Base-by-base conservation (phyloP, 2,113 vertebrate genomes). In the Glareola pratincola region DNA sequence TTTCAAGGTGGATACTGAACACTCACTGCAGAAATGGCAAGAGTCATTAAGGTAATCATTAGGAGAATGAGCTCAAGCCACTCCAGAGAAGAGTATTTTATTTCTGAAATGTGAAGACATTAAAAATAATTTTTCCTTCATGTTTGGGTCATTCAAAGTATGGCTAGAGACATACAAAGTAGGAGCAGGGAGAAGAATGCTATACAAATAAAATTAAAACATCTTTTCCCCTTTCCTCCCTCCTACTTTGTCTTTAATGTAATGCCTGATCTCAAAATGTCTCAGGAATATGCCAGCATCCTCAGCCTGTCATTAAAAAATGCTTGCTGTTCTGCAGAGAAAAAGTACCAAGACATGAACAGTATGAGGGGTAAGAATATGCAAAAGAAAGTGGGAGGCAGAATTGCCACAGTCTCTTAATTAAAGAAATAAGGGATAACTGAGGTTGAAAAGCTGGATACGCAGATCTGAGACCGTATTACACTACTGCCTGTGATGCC, bases 121-220 rank as follows among this genome's bases (percentile, higher is more conserved):
- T 5, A 14, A 41, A 77, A 82, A 36, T n/a, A 71, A 7, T 53
- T 75, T 48, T 34, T 41, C 4, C 34, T 21, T 80, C 30, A 22
- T 0, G 0, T 54, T 27, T 81, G 23, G 11, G 14, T 72, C 11
- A 68, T 34, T 91, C 67, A 18, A 45, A 41, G 8, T 43, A 27
- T 0, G 0, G 15, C 36, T 84, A 60, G 26, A 86, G 39, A 77
- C 5, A 56, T 9, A 30, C 4, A 47, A 10, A 64, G 34, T 21
- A 39, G 27, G 22, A 51, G 4, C 14, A 82, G 20, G 36, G 5
- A 85, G 36, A 66, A 80, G 13, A 93, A 56, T 50, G 3, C 9
- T 59, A 10, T 17, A 13, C 29, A 56, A 51, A 56, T 48, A 26
- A 56, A 88, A 73, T 19, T 6, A 67, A 73, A 80, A 64, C 1